Evolutionary conservation across 2,888 invertebrate species (phyloP), one percentile per base, ranked within the genome.

Genomic region (Orchesellides sinensis): DNA sequence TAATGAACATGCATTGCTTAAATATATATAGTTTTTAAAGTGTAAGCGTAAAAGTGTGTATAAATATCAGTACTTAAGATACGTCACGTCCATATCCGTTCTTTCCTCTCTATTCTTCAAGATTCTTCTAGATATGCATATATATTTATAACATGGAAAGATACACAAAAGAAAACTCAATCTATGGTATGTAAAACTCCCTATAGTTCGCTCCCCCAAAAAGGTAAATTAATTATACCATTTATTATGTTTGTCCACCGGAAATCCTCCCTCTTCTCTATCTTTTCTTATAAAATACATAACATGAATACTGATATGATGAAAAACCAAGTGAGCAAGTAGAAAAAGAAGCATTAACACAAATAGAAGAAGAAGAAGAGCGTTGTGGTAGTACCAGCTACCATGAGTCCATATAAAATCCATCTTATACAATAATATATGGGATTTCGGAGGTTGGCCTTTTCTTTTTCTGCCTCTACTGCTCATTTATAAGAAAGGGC

Each of bases 231-330:
- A 84, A 84, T 84, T 84, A 84, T 84, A 84, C 73, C 84, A 84
- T 84, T 84, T 84, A 84, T 84, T 84, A 84, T 84, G 84, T 84
- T 82, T 84, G 84, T 84, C 84, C 84, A 84, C 84, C 84, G 84
- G 84, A 84, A 84, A 84, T 84, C 84, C 84, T 84, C 84, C 81
- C 59, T 78, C 52, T 47, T 32, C 14, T 4, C 35, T 27, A 27
- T 59, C 25, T 59, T 35, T 35, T 35, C 29, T 59, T 14, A n/a
- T n/a, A n/a, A n/a, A 21, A 54, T 23, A 54, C 54, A 54, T 21
- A 54, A 54, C 54, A 54, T 54, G 54, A 54, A 54, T 54, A 21
- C 54, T 54, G 54, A 54, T 54, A 54, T 23, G 23, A 23, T 19
- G 25, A 19, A 21, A 14, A 23, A 19, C 19, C 19, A 23, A 8